Evolutionary conservation across 2,113 vertebrate genomes (phyloP).

Genomic region (Eptesicus fuscus): DNA sequence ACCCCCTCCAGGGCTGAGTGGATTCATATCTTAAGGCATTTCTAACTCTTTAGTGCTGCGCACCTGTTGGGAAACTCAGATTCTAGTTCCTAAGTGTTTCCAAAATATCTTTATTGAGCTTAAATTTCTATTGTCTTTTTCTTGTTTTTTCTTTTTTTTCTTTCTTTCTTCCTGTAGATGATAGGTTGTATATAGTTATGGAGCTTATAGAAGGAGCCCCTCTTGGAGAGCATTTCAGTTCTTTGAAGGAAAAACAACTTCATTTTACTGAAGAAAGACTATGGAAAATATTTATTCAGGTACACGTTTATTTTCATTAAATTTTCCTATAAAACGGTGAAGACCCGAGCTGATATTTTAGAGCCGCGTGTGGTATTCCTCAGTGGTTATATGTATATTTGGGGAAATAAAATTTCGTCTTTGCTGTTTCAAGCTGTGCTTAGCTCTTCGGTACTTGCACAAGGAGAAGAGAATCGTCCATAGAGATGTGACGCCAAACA

Average conservation of each 20-base stretch:
- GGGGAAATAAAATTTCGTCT: background rate
- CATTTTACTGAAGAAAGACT: constrained; percentile 89
- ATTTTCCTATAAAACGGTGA: background rate
- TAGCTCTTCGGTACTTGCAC: constrained; percentile 91
- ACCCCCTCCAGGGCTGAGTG: background rate
- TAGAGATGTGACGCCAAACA: constrained; percentile 89
- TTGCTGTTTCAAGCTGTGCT: constrained; percentile 86
- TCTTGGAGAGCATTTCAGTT: constrained; percentile 88
- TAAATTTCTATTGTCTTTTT: background rate
- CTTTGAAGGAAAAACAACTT: constrained; percentile 91
- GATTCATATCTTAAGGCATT: too few relatives aligned
- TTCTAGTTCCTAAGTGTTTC: background rate
- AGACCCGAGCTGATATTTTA: background rate
- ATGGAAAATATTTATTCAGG: constrained; percentile 94
- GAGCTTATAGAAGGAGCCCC: constrained; percentile 91
- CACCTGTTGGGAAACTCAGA: background rate
- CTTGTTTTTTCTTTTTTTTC: background rate
- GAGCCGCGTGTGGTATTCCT: background rate
- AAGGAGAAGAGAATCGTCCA: constrained; percentile 93
- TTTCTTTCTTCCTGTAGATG: constrained; percentile 75
- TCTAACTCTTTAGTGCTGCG: background rate
- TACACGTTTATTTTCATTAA: constrained; percentile 52
- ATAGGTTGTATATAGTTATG: constrained; percentile 92
- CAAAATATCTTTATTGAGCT: background rate
- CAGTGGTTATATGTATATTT: background rate